These are phyloP conservation scores for Thunnus albacares DNA, from an alignment of 2,797 vertebrate species.

Conservation along the genomic window DNA sequence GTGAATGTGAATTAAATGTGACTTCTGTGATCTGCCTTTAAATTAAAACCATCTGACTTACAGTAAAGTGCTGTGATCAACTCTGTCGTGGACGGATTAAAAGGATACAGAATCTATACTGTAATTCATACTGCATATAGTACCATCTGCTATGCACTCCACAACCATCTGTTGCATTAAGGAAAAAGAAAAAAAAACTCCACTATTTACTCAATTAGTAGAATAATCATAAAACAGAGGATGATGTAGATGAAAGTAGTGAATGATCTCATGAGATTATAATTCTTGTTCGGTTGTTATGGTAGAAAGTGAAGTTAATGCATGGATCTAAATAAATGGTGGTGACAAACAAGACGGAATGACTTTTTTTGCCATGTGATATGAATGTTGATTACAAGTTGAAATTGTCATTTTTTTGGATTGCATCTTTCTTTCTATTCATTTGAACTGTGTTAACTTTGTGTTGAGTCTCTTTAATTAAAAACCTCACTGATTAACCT, in stretches of 20 bases:
- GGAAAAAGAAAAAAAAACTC: conserved; percentile 37
- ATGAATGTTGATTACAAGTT: not conserved
- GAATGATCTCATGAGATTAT: conserved; percentile 59
- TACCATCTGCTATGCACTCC: conserved; percentile 58
- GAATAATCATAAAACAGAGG: conserved; percentile 40
- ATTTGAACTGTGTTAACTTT: not conserved
- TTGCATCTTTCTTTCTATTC: not conserved
- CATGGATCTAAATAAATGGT: conserved; percentile 11
- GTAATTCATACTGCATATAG: conserved; percentile 4
- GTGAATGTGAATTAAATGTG: not conserved
- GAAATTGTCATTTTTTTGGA: not conserved
- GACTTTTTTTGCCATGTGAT: not conserved
- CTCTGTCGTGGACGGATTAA: conserved; percentile 29
- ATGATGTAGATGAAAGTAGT: conserved; percentile 36
- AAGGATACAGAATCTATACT: conserved; percentile 16
- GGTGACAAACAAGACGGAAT: not conserved
- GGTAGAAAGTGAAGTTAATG: conserved; percentile 1
- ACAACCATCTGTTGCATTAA: conserved; percentile 53
- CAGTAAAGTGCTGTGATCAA: conserved; percentile 14
- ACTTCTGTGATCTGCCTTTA: not conserved
- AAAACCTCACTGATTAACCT: conserved; percentile 38
- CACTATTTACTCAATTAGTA: conserved; percentile 60
- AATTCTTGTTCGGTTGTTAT: conserved; percentile 17
- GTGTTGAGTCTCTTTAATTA: conserved; percentile 36
- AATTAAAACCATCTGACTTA: conserved; percentile 5